Conservation (phyloP, 2,888 invertebrate genomes). For the Lottia gigantea region DNA sequence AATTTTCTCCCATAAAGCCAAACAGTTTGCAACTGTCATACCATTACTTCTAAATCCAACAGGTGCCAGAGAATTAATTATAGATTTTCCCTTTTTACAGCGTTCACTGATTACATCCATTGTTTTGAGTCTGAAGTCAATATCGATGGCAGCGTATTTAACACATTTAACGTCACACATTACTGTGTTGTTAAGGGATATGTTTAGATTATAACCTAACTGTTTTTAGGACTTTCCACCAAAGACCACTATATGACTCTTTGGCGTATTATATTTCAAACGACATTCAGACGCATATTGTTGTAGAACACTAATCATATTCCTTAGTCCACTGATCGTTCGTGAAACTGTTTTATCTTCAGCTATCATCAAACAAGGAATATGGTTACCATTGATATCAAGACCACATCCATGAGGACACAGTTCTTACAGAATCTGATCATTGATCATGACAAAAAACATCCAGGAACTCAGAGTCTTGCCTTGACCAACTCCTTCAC, state of each 20-base stretch:
- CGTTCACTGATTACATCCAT: too few relatives aligned
- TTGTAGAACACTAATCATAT: too few relatives aligned
- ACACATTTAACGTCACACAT: too few relatives aligned
- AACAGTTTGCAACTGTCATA: too few relatives aligned
- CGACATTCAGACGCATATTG: neutral
- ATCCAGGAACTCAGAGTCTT: neutral
- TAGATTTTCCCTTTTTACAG: too few relatives aligned
- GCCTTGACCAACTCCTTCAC: neutral
- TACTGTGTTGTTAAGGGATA: too few relatives aligned
- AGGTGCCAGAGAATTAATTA: too few relatives aligned
- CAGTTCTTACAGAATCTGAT: neutral
- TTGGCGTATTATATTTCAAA: neutral
- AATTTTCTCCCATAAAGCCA: too few relatives aligned
- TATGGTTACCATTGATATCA: neutral
- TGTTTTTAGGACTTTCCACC: neutral
- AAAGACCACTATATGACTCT: neutral
- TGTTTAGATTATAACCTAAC: too few relatives aligned
- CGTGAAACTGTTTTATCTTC: neutral
- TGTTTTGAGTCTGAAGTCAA: too few relatives aligned
- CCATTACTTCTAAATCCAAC: too few relatives aligned
- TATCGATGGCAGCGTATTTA: too few relatives aligned
- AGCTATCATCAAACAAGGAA: neutral
- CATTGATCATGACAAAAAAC: neutral
- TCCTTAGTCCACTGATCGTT: neutral
- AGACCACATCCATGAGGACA: neutral